These are phyloP conservation scores for Brachystomella parvula DNA, from an alignment of 1,140 invertebrate genomes.

Conservation along the genomic window DNA sequence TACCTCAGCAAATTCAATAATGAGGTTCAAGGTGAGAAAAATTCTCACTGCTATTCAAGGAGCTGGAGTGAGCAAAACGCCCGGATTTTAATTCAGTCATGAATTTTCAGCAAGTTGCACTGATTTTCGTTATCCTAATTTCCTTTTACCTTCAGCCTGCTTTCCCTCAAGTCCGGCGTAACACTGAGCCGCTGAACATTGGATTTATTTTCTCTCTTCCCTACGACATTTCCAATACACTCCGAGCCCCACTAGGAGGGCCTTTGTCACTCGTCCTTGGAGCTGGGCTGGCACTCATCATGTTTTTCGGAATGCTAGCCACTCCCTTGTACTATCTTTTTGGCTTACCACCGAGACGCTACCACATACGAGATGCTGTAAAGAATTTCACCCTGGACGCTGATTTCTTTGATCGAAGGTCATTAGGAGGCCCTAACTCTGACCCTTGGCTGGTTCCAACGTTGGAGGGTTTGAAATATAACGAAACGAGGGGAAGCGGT, in stretches of 20 bases:
- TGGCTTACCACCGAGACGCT: slow-evolving; percentile 17
- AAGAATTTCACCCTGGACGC: not conserved
- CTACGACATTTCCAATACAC: slow-evolving; percentile 33
- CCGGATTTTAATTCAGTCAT: too few species aligned
- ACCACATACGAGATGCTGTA: slow-evolving; percentile 23
- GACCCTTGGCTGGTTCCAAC: too few species aligned
- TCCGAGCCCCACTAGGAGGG: slow-evolving; percentile 28
- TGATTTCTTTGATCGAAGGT: not conserved
- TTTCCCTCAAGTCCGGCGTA: slow-evolving; percentile 6
- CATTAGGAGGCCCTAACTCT: not conserved
- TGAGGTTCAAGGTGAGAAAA: too few species aligned
- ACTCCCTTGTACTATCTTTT: slow-evolving; percentile 28
- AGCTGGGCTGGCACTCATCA: slow-evolving; percentile 16
- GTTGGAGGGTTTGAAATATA: not conserved
- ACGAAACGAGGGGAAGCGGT: not conserved
- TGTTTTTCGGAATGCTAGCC: slow-evolving; percentile 25
- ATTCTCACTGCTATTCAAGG: too few species aligned
- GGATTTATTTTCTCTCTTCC: slow-evolving; percentile 29
- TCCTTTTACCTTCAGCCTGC: too few species aligned
- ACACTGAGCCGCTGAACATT: slow-evolving; percentile 28
- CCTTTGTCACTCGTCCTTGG: slow-evolving; percentile 23
- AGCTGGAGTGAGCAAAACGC: too few species aligned
- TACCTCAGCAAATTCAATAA: too few species aligned
- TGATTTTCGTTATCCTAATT: too few species aligned
- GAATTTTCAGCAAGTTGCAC: too few species aligned